Conservation (phyloP, 1,140 invertebrate species). For the Hyphantria cunea region DNA sequence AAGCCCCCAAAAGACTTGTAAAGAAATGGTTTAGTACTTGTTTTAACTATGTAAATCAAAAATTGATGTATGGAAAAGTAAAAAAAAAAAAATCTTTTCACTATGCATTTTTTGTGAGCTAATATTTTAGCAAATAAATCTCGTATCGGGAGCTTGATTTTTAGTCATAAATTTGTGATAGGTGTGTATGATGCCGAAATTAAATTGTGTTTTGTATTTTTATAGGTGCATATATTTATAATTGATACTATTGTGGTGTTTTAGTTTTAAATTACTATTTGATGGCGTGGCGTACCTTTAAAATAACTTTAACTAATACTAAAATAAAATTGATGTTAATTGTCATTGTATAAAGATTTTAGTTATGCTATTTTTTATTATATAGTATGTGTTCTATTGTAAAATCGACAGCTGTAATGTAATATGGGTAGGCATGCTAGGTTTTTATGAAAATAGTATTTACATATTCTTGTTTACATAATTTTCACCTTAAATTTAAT, state of each 20-base stretch:
- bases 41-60: no score
- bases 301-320: no score
- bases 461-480: no score
- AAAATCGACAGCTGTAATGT: neutral
- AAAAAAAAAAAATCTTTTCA: no score
- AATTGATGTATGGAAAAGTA: no score
- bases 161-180: slow-evolving; percentile 19
- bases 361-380: neutral
- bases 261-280: slow-evolving; percentile 4
- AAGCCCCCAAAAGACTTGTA: no score
- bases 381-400: slow-evolving; percentile 12
- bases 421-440: slow-evolving; percentile 13
- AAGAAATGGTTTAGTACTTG: no score
- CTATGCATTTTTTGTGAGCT: no score
- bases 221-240: slow-evolving; percentile 15
- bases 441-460: slow-evolving; percentile 13
- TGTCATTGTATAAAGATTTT: neutral
- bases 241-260: slow-evolving; percentile 5
- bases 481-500: no score
- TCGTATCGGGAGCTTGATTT: no score
- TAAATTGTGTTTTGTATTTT: slow-evolving; percentile 11
- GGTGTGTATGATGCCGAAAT: slow-evolving; percentile 15
- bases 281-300: no score
- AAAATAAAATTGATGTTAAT: neutral
- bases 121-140: no score